Evolutionary conservation across 2,888 invertebrate species (phyloP), one percentile per base, ranked within the genome.

Genomic region (Seladonia tumulorum): DNA sequence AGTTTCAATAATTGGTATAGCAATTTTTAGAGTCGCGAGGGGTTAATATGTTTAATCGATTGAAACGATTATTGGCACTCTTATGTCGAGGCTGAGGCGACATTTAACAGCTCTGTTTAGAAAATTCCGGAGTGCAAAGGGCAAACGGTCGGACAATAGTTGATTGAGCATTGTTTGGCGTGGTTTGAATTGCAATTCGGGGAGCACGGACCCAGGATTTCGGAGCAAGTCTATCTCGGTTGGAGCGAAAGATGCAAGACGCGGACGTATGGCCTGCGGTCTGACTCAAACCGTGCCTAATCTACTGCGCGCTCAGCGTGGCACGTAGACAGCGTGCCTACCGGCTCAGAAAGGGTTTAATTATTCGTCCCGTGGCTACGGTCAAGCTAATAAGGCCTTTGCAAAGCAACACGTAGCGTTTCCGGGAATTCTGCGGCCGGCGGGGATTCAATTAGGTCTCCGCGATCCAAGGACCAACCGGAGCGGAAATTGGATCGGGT

Each of bases 401-500:
- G 35, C 29, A 49, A 45, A 66, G 63, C 76, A 76, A 76, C 66
- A 66, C 66, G 76, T 66, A 47, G 47, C 45, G 66, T 35, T 75
- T 25, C 60, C 18, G 57, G 75, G 16, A 18, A 39, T 47, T 76
- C 47, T 16, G 63, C 35, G 63, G 60, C 35, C 47, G 8, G 47
- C 71, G 35, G 22, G 25, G 47, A 63, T 73, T 47, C 73, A 63
- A 79, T 79, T 63, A 25, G 18, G 16, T 22, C 53, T 60, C 47
- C 22, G 45, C 45, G 47, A 63, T 73, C 57, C 45, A 35, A 45
- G 63, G 45, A 79, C 29, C 47, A 39, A 39, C 35, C 25, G 47
- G 45, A 63, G 49, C 72, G 63, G 63, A 79, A 79, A 79, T 79
- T 47, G 42, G 73, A 47, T 72, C 49, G 16, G 70, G 57, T 22